These are phyloP conservation scores for Eudorcas thomsonii DNA, from an alignment of 2,113 vertebrate species.

Conservation along the genomic window DNA sequence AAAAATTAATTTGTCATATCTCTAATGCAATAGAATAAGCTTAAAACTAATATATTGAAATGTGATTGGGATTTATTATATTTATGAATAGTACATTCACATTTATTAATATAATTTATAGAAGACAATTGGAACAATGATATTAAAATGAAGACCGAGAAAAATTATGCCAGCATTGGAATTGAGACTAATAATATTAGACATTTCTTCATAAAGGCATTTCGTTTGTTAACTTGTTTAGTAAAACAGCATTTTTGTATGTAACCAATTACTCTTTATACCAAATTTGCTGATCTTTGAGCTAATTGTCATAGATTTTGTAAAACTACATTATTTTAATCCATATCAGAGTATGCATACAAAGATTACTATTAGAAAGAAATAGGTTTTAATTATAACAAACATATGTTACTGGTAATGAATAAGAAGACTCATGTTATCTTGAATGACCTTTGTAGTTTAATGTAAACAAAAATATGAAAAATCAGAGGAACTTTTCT, in stretches of 20 bases:
- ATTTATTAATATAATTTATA: neutral
- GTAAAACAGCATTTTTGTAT: neutral
- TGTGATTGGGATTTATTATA: neutral
- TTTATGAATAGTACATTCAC: neutral
- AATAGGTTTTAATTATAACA: neutral
- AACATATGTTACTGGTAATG: neutral
- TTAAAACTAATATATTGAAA: constrained; percentile 17
- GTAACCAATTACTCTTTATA: neutral
- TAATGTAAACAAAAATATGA: neutral
- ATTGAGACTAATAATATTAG: neutral
- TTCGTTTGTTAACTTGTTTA: neutral
- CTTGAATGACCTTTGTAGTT: neutral
- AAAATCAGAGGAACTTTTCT: neutral
- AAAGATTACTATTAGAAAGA: neutral
- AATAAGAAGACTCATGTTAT: neutral
- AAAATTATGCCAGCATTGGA: neutral
- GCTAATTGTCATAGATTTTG: neutral
- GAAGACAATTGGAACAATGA: neutral
- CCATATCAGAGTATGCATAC: neutral
- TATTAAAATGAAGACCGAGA: neutral
- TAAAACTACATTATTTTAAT: neutral
- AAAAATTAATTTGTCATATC: constrained; percentile 39
- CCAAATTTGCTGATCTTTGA: neutral
- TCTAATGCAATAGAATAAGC: neutral
- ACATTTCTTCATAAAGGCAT: neutral